phyloP scores from a whole-genome alignment of 2,113 vertebrate species.

The Ivindomyrus marchei region DNA sequence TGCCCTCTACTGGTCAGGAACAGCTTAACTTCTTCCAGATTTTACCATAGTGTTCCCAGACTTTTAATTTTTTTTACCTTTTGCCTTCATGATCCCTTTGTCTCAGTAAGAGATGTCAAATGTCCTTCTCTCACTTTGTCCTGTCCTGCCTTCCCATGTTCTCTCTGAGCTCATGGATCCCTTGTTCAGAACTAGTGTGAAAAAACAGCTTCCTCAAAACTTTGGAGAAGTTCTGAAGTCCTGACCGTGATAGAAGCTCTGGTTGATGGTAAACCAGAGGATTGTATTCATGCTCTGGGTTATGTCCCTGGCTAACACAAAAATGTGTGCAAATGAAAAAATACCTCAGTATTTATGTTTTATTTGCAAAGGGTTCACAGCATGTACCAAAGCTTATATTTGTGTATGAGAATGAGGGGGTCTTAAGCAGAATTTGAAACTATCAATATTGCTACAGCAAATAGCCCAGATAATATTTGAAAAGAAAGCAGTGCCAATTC shows the following conservation, averaged over 20 bases:
- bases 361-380: neutral
- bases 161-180: neutral
- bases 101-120: neutral
- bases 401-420: neutral
- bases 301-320: neutral
- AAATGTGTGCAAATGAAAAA: neutral
- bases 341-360: neutral
- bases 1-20: constrained; percentile 62
- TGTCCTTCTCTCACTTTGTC: neutral
- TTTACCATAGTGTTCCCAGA: neutral
- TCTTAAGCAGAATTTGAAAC: neutral
- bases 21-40: constrained; percentile 20
- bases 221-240: neutral
- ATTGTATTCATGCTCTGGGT: neutral
- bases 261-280: neutral
- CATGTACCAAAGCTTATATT: neutral
- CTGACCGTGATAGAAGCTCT: neutral
- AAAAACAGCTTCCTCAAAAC: neutral
- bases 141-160: neutral
- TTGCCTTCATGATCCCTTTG: neutral
- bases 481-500: neutral
- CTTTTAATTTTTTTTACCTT: neutral
- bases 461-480: neutral
- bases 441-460: neutral
- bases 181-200: neutral